Conservation (phyloP, 2,113 vertebrate species). For the Coreoperca whiteheadi region DNA sequence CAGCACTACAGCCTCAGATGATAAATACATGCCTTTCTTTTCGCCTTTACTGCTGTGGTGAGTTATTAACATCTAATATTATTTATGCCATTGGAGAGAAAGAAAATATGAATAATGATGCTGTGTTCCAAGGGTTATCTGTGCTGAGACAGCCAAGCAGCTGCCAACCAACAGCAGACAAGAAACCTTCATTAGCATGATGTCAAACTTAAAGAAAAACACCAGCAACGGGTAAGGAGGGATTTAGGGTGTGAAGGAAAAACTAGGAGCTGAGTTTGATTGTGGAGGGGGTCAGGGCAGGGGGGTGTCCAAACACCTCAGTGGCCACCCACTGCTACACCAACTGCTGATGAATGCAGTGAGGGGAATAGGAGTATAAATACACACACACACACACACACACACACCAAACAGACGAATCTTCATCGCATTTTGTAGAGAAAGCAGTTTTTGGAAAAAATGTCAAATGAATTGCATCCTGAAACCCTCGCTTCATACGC, state of each 20-base stretch:
- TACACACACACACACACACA: conserved; percentile 16
- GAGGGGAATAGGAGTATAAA: conserved; percentile 32
- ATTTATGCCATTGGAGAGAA: conserved; percentile 52
- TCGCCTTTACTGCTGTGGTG: conserved; percentile 34
- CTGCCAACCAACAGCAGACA: conserved; percentile 54
- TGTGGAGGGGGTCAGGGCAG: conserved; percentile 8
- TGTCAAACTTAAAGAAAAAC: conserved; percentile 61
- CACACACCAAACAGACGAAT: conserved; percentile 27
- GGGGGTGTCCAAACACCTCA: conserved; percentile 48
- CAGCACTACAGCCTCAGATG: conserved; percentile 4
- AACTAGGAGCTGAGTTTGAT: conserved; percentile 39
- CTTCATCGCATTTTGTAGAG: conserved; percentile 62
- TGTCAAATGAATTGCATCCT: conserved; percentile 52
- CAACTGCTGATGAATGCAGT: conserved; percentile 67
- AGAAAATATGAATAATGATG: conserved; percentile 56
- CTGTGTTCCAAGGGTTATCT: conserved; percentile 54
- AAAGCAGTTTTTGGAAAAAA: conserved; percentile 67
- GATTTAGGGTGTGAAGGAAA: conserved; percentile 35
- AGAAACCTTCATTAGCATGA: conserved; percentile 71
- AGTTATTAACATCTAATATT: conserved; percentile 59
- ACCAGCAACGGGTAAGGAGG: conserved; percentile 3
- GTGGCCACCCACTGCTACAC: conserved; percentile 64
- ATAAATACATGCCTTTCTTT: conserved; percentile 27
- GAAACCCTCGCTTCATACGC: conserved; percentile 2
- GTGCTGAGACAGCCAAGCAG: conserved; percentile 56